phyloP scores from a whole-genome alignment of 2,888 invertebrate species.

The Notodonta ziczac region DNA sequence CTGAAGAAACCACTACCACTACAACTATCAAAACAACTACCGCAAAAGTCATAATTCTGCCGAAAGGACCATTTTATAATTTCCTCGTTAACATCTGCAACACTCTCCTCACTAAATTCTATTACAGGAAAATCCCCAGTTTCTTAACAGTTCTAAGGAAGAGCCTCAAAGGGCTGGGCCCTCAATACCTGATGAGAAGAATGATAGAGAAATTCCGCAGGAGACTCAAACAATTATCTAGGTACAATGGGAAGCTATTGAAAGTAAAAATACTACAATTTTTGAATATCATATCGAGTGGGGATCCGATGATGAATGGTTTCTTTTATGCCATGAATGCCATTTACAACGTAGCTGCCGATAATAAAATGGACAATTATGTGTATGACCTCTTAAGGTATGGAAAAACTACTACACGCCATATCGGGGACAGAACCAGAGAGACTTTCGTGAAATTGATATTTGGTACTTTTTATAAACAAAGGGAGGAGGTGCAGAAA shows the following conservation, averaged over 20 bases:
- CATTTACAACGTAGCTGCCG: constrained; percentile 39
- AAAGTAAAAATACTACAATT: constrained; percentile 48
- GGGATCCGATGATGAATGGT: constrained; percentile 44
- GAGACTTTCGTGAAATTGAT: constrained; percentile 48
- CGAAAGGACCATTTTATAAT: constrained; percentile 57
- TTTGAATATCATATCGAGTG: constrained; percentile 41
- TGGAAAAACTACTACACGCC: constrained; percentile 38
- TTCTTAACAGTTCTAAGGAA: constrained; percentile 54
- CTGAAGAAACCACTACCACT: constrained; percentile 17
- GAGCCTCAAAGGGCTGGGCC: constrained; percentile 45
- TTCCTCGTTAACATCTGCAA: constrained; percentile 59
- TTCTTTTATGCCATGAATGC: constrained; percentile 57
- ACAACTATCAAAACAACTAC: constrained; percentile 18
- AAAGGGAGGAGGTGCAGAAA: constrained; percentile 34
- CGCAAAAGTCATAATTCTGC: constrained; percentile 21
- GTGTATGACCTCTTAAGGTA: constrained; percentile 55
- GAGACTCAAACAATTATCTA: constrained; percentile 43
- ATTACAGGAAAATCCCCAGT: constrained; percentile 33
- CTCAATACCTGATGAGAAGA: constrained; percentile 43
- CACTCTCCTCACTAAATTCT: constrained; percentile 47
- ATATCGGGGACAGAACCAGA: constrained; percentile 51
- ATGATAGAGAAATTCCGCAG: constrained; percentile 48
- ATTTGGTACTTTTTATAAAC: constrained; percentile 45
- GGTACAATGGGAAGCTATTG: constrained; percentile 39
- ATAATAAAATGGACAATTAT: constrained; percentile 59